Conservation (phyloP, 2,888 invertebrate genomes). For the Lasius fuliginosus region DNA sequence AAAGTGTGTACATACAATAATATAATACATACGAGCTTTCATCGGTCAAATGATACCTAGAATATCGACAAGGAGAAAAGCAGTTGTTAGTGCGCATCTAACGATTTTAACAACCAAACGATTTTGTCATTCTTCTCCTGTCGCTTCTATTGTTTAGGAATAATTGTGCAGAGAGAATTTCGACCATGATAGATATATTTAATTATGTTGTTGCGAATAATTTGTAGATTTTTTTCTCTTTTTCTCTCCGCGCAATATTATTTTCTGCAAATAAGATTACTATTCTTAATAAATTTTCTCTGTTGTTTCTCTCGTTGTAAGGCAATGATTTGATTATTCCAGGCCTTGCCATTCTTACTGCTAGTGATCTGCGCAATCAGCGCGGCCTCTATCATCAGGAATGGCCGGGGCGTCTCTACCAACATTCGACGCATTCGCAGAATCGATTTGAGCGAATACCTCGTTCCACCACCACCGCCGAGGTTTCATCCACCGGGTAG, state of each 20-base stretch:
- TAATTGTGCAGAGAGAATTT: not conserved
- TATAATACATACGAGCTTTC: constrained; percentile 50
- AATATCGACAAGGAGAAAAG: constrained; percentile 30
- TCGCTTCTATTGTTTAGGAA: not conserved
- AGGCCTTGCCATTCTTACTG: constrained; percentile 76
- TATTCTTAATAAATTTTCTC: not conserved
- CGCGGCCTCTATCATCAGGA: constrained; percentile 54
- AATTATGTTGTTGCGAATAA: not conserved
- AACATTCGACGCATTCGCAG: constrained; percentile 54
- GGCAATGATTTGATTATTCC: constrained; percentile 51
- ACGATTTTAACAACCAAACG: not conserved
- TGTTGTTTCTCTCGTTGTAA: not conserved
- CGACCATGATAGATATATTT: not conserved
- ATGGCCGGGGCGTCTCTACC: constrained; percentile 50
- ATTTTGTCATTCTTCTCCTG: not conserved
- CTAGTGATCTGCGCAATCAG: constrained; percentile 68
- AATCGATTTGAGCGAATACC: constrained; percentile 76
- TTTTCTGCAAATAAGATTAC: not conserved
- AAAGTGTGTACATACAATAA: constrained; percentile 48
- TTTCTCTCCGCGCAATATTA: not conserved
- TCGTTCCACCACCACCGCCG: constrained; percentile 80
- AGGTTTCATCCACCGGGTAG: constrained; percentile 63
- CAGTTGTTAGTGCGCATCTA: not conserved
- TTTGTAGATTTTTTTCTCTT: not conserved
- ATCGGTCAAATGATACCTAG: constrained; percentile 26